Evolutionary conservation across 1,140 invertebrate genomes (phyloP).

Genomic region (Trachymyrmex cornetzi): DNA sequence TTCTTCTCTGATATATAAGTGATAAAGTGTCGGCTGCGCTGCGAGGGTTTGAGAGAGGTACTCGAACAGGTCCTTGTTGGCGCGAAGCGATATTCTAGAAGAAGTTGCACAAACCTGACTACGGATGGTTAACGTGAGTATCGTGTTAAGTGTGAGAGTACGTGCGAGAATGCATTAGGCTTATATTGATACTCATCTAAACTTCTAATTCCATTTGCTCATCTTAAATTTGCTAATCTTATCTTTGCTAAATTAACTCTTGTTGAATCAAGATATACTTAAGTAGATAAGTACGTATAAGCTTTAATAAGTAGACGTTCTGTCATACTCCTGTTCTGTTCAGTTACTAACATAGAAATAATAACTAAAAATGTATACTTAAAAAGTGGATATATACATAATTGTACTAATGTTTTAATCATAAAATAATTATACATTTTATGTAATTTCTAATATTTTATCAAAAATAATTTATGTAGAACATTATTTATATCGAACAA

Average conservation of each 20-base stretch:
- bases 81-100: conserved; percentile 51
- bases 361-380: background rate
- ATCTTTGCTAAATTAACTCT: background rate
- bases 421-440: background rate
- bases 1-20: conserved; percentile 56
- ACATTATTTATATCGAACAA: background rate
- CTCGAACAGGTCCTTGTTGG: conserved; percentile 36
- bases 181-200: conserved; percentile 7
- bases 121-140: conserved; percentile 79
- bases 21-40: conserved; percentile 64
- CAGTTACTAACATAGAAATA: background rate
- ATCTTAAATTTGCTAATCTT: background rate
- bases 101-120: conserved; percentile 64
- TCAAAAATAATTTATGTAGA: background rate
- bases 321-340: background rate
- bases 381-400: background rate
- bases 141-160: background rate
- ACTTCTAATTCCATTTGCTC: background rate
- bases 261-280: background rate
- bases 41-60: conserved; percentile 40
- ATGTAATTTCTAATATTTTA: background rate
- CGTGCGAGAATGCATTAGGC: background rate
- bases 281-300: background rate
- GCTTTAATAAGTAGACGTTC: background rate
- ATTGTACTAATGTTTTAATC: background rate